Evolutionary conservation across 2,888 invertebrate species (phyloP).

Genomic region (Rhorus exstirpatorius): DNA sequence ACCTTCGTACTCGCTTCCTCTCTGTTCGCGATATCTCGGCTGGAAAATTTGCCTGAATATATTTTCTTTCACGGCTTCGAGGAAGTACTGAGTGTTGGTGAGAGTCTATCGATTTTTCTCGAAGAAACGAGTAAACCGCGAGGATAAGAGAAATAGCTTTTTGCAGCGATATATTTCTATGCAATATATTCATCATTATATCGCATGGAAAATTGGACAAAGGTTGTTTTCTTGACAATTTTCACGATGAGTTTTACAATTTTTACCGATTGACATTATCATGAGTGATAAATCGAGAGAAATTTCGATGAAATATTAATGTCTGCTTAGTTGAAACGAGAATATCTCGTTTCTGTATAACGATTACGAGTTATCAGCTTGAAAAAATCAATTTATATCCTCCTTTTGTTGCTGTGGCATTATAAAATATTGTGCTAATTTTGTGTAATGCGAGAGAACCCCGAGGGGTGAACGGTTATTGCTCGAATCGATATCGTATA

Average conservation of each 20-base stretch:
- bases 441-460: constrained; percentile 46
- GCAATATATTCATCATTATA: too few relatives aligned
- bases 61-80: neutral
- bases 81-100: too few relatives aligned
- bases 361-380: constrained; percentile 4
- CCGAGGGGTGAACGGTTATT: constrained; percentile 24
- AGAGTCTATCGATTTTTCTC: constrained; percentile 1
- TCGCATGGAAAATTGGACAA: too few relatives aligned
- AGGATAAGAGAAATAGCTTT: too few relatives aligned
- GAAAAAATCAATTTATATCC: constrained; percentile 55
- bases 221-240: too few relatives aligned
- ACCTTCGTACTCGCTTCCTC: constrained; percentile 15
- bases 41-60: constrained; percentile 58
- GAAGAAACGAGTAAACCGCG: neutral
- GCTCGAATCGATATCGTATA: constrained; percentile 54
- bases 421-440: constrained; percentile 68
- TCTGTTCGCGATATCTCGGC: constrained; percentile 51
- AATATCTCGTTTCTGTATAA: constrained; percentile 16
- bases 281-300: neutral
- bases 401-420: neutral
- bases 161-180: too few relatives aligned
- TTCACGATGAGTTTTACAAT: too few relatives aligned
- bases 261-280: too few relatives aligned
- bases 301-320: constrained; percentile 4
- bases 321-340: neutral